Conservation (phyloP, 2,888 invertebrate genomes). For the Adelognathus sp. region DNA sequence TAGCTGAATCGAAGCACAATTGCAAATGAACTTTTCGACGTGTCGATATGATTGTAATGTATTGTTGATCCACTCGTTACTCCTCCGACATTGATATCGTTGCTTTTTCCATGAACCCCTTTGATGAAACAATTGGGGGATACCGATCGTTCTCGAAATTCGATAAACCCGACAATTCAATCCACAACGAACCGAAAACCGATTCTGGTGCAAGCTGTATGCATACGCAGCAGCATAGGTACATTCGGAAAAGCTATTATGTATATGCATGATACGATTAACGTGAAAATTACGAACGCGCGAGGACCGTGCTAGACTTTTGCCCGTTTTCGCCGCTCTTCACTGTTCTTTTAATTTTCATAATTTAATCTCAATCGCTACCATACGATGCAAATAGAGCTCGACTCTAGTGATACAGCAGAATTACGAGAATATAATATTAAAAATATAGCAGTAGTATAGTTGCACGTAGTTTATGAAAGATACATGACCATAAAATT, state of each 20-base stretch:
- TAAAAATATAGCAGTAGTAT: conserved; percentile 19
- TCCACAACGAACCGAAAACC: not conserved
- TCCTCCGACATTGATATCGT: too few species aligned
- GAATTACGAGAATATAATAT: conserved; percentile 24
- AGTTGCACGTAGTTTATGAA: conserved; percentile 30
- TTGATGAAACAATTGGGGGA: too few species aligned
- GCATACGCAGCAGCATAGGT: not conserved
- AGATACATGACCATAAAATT: conserved; percentile 43
- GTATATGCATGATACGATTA: not conserved
- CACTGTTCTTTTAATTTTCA: conserved; percentile 39
- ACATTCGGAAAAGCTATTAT: not conserved
- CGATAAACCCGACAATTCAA: not conserved
- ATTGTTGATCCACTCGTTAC: too few species aligned
- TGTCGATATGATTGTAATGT: too few species aligned
- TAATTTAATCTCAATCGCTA: conserved; percentile 58
- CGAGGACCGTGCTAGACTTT: not conserved
- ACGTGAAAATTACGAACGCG: not conserved
- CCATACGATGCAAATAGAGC: conserved; percentile 60
- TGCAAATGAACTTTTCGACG: too few species aligned
- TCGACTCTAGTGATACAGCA: conserved; percentile 42
- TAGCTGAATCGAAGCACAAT: too few species aligned
- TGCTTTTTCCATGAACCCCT: too few species aligned
- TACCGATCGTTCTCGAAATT: not conserved
- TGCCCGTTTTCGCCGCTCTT: not conserved
- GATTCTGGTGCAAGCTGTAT: not conserved